Conservation (phyloP, 1,140 invertebrate genomes). For the Wasmannia auropunctata region DNA sequence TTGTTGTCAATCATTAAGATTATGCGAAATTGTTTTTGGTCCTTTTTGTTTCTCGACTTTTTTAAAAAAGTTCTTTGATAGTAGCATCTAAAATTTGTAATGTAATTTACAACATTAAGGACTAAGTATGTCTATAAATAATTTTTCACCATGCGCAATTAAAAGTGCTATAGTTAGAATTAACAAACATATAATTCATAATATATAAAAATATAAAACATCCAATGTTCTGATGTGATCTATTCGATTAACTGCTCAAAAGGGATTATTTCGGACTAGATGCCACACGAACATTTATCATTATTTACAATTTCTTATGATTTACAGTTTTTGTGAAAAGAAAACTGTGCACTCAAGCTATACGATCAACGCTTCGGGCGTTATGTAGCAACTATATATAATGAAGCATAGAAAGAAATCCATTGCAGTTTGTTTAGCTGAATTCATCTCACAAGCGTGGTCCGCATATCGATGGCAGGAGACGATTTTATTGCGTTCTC, state of each 20-base stretch:
- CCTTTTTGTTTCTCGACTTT: neutral
- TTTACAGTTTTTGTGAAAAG: no score
- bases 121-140: neutral
- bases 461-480: constrained; percentile 10
- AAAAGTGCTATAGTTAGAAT: neutral
- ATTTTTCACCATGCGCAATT: neutral
- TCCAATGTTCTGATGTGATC: neutral
- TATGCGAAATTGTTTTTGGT: neutral
- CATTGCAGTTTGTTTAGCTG: neutral
- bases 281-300: neutral
- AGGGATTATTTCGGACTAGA: neutral
- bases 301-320: neutral
- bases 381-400: neutral
- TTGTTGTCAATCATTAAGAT: neutral
- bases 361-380: neutral
- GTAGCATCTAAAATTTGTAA: neutral
- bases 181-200: no score
- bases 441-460: constrained; percentile 14
- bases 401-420: neutral
- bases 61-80: neutral
- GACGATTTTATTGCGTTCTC: constrained; percentile 69
- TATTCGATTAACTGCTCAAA: neutral
- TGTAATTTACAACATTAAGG: neutral
- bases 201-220: neutral
- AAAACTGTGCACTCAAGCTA: neutral